Evolutionary conservation across 2,888 invertebrate genomes (phyloP), one percentile per base, ranked within the genome.

Genomic region (Geophilus truncorum): DNA sequence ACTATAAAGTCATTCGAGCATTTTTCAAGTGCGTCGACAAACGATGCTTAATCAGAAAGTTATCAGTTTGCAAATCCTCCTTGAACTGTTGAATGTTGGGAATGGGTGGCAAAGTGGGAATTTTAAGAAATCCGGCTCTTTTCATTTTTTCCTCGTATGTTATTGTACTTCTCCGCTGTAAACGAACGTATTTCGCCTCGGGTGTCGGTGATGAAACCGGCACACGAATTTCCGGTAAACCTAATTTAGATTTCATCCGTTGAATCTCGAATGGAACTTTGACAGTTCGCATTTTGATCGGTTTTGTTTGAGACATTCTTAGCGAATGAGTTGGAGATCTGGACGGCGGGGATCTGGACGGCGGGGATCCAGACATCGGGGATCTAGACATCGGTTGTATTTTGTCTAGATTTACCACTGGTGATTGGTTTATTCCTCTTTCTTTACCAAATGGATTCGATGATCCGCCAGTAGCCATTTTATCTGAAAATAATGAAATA

Each of bases 21-120:
- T 28, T 57, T n/a, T 36, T 28, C 7, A 51, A 28, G 1, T 57
- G n/a, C 3, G 21, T 62, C 9, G 79, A 15, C 18, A 79, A 34
- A 10, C 40, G 45, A 57, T 79, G 62, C 9, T 62, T 30, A 25
- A 79, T 15, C 18, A 79, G 18, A 23, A 23, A 79, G 2, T 45
- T 32, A 30, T 79, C 28, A 1, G 25, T 80, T 23, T 80, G 36
- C 36, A 40, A 23, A n/a, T 80, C 36, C 15, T 79, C 77, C 62
- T 81, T 81, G 18, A 51, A 81, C 15, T 18, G 15, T 3, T 34
- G 23, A 25, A 81, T 77, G 30, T 81, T 78, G 10, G 81, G 81
- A 21, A 81, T n/a, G 7, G 81, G 81, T 25, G 81, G 80, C 30
- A 81, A 15, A 7, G 77, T n/a, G n/a, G 80, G 36, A 12, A 80